Evolutionary conservation across 2,888 invertebrate species (phyloP), one percentile per base, ranked within the genome.

Genomic region (Pseudococcus viburni): DNA sequence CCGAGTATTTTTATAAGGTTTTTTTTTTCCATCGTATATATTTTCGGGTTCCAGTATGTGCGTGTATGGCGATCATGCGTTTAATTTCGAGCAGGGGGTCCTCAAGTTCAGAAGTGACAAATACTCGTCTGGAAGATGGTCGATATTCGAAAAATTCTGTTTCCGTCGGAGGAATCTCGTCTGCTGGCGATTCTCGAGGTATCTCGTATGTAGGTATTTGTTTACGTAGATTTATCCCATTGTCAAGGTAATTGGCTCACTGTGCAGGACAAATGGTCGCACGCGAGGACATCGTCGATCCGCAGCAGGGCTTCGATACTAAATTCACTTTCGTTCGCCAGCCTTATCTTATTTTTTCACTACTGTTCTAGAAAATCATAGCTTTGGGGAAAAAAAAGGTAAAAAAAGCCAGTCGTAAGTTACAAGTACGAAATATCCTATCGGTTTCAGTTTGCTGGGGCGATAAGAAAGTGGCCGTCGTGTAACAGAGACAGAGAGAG

Each of bases 141-240:
- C 64, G 46, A 83, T 83, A 83, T 83, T 83, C 15, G 46, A 83
- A 83, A 83, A 83, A 83, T 83, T 26, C 26, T 46, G 19, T 83
- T 15, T 12, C 8, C n/a, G 9, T 46, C n/a, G 39, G 9, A 83
- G 46, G 46, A 17, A 39, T 77, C 39, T 39, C 39, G 77, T 17
- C 39, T 12, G 33, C 33, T 73, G 7, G 5, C 4, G 15, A 3
- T 59, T 8, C 42, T 42, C 42, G 8, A 0, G 73, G 1, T 1
- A 33, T 22, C 68, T 22, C 11, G 17, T 22, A n/a, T 0, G 0
- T 11, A 12, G 73, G 73, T 64, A 77, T 39, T 77, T 39, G 17
- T 39, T 77, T 77, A 77, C 77, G 77, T 39, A 42, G 17, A 17
- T 39, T 33, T 39, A 15, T 39, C 8, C 46, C 80, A 46, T 83